A percentile compares a stretch with the other conserved stretches of the same genome.
These are phyloP conservation scores for Pecten maximus DNA, from an alignment of 2,888 invertebrate species.

Conservation along the genomic window DNA sequence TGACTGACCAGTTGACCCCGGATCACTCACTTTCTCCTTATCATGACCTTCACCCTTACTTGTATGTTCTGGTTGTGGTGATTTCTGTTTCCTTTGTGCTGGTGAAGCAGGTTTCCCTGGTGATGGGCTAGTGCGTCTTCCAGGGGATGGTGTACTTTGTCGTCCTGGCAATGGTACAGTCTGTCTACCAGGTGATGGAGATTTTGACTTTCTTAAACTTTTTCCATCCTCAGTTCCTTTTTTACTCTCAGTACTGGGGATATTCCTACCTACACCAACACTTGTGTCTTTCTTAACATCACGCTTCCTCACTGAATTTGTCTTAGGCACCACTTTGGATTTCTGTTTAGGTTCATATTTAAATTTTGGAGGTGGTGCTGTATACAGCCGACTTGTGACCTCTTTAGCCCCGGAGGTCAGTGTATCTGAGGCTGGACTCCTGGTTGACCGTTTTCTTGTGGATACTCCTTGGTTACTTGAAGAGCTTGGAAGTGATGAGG, in stretches of 20 bases:
- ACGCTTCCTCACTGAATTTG: conserved; percentile 40
- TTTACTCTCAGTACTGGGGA: neutral
- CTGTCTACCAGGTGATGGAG: conserved; percentile 13
- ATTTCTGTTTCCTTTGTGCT: conserved; percentile 38
- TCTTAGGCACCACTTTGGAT: conserved; percentile 55
- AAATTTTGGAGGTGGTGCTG: conserved; percentile 66
- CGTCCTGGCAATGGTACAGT: conserved; percentile 35
- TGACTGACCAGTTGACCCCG: conserved; percentile 36
- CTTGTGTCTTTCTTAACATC: neutral
- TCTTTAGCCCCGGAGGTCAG: conserved; percentile 58
- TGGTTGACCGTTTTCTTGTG: conserved; percentile 35
- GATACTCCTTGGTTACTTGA: conserved; percentile 21
- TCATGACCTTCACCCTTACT: neutral
- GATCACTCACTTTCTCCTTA: conserved; percentile 40
- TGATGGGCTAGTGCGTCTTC: conserved; percentile 50
- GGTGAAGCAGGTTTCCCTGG: conserved; percentile 47
- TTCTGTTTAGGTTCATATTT: conserved; percentile 64
- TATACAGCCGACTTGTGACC: conserved; percentile 71
- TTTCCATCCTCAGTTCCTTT: neutral
- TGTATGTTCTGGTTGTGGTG: neutral
- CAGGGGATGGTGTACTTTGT: neutral
- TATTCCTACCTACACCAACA: neutral
- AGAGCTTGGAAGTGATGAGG: conserved; percentile 16
- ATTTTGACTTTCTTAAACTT: conserved; percentile 1
- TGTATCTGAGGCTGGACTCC: conserved; percentile 30